phyloP scores from a whole-genome alignment of 2,797 vertebrate species.

The Meriones psammophilus region DNA sequence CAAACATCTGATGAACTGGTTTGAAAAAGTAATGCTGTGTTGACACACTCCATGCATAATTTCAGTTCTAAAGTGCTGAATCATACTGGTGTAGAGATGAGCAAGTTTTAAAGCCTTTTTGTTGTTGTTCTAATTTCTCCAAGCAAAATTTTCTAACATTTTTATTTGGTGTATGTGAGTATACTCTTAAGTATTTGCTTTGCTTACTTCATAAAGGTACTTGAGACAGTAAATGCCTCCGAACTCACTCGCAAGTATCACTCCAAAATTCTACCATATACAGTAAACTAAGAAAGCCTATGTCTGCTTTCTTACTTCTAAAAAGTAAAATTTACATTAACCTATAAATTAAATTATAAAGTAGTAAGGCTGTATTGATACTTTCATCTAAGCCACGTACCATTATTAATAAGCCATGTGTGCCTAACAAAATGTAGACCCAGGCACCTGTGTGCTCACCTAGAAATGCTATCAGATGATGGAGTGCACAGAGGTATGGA shows the following conservation, averaged over 20 bases:
- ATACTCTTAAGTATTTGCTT: not conserved
- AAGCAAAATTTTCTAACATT: not conserved
- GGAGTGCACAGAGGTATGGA: not conserved
- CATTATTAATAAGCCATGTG: not conserved
- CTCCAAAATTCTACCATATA: not conserved
- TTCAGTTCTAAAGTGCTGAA: not conserved
- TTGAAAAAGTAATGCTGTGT: not conserved
- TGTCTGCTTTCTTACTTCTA: not conserved
- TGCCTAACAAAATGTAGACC: not conserved
- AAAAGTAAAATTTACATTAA: not conserved
- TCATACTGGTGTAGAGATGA: not conserved
- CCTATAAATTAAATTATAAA: constrained; percentile 9
- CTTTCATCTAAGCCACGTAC: not conserved
- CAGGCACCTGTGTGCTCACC: not conserved
- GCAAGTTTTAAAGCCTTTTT: not conserved
- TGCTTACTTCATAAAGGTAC: not conserved
- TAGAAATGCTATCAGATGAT: not conserved
- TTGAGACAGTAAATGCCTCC: not conserved
- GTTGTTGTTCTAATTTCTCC: not conserved
- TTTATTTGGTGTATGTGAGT: not conserved
- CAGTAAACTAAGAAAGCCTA: not conserved
- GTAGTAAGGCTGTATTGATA: not conserved
- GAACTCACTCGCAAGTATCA: not conserved
- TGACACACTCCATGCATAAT: not conserved
- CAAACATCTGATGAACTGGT: not conserved